These are phyloP conservation scores for Lissonota sp. DNA, from an alignment of 2,888 invertebrate species.

Conservation along the genomic window DNA sequence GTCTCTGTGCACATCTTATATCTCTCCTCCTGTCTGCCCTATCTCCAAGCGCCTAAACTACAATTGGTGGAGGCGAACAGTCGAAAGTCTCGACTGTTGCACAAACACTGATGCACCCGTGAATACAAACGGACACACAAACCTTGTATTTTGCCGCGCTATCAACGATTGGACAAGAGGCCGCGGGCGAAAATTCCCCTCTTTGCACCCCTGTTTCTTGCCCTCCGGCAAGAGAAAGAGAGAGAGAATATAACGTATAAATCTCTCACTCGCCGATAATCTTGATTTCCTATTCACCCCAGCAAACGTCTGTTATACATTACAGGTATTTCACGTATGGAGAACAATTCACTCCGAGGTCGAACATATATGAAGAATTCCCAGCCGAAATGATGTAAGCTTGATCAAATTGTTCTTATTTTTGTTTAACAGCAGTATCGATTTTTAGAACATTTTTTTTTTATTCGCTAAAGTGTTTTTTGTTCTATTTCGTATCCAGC, in stretches of 20 bases:
- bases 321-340: not conserved
- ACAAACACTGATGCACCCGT: too few relatives aligned
- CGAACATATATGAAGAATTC: not conserved
- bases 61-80: conserved; percentile 47
- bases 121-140: too few relatives aligned
- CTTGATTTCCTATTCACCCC: conserved; percentile 19
- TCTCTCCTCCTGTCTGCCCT: conserved; percentile 18
- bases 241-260: not conserved
- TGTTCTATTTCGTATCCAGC: too few relatives aligned
- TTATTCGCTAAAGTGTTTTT: too few relatives aligned
- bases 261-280: conserved; percentile 18
- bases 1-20: not conserved
- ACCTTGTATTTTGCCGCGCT: conserved; percentile 14
- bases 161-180: conserved; percentile 14
- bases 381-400: too few relatives aligned
- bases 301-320: conserved; percentile 6
- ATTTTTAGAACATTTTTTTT: too few relatives aligned
- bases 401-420: too few relatives aligned
- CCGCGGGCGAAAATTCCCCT: conserved; percentile 39
- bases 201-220: not conserved
- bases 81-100: conserved; percentile 39
- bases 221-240: too few relatives aligned
- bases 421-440: too few relatives aligned
- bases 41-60: conserved; percentile 38
- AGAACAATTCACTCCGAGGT: conserved; percentile 13